Base-by-base conservation (phyloP, 92 coral and sea anemone genomes). In the Heliopora coerulea region DNA sequence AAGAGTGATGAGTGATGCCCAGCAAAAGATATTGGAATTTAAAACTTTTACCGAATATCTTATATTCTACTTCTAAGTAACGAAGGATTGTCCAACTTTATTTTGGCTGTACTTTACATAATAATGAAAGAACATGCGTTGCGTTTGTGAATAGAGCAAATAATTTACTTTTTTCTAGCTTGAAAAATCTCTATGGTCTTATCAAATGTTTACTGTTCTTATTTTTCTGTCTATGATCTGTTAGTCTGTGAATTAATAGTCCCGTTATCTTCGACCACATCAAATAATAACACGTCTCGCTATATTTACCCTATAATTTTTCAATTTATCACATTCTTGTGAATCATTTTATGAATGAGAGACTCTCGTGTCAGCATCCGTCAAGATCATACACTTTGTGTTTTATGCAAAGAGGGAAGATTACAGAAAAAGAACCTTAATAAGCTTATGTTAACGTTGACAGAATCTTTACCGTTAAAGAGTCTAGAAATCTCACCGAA, bases 221-320 rank as follows among this genome's bases (percentile, higher is more conserved):
- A 18, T 33, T 25, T 15, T 20, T 23, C 17, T 40, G 74, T 28
- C 59, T 67, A 34, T 67, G 77, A 70, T 70, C 40, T 54, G 54
- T 70, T 52, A 40, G 63, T 35, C 41, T 70, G 62, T 40, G 63
- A 70, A 50, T 70, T 70, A 70, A 54, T 70, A 50, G 56, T 17
- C 46, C 63, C 48, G 49, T 70, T 70, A 70, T 70, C 77, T 49
- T 34, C 13, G 34, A 39, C 14, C 52, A 20, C 30, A 70, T 70
- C 77, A 70, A 70, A 70, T 70, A 52, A 70, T 52, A 49, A 3
- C 29, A 21, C 26, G 77, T 50, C 63, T 70, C 40, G 62, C 63
- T 70, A 70, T 70, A 70, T 70, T 50, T 70, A 70, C 63, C 40
- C 23, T 18, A 39, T 54, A 54, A 52, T 70, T 70, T 70, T 30